These are phyloP conservation scores for Enchytraeus crypticus DNA, from an alignment of 2,888 invertebrate genomes.

Conservation along the genomic window DNA sequence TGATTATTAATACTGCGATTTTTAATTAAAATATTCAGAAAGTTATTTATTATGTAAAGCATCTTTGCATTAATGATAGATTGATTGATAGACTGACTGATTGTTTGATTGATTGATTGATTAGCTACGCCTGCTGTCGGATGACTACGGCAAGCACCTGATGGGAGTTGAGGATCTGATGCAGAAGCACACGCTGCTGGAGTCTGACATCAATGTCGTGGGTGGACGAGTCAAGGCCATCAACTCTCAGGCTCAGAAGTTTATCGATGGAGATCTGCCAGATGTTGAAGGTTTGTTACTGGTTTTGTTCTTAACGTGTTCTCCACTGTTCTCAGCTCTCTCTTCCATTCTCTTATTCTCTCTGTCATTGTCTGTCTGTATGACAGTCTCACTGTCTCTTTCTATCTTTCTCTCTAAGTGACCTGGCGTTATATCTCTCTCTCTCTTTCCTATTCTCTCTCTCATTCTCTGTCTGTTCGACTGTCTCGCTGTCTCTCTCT, in stretches of 20 bases:
- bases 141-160: conserved; percentile 96
- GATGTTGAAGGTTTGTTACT: conserved; percentile 49
- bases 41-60: no score
- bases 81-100: no score
- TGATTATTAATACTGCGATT: no score
- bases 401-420: neutral
- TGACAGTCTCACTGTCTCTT: neutral
- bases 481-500: neutral
- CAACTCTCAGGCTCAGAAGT: conserved; percentile 86
- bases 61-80: no score
- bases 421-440: neutral
- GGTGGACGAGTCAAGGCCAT: conserved; percentile 95
- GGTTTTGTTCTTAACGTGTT: neutral
- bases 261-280: conserved; percentile 66
- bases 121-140: conserved; percentile 71
- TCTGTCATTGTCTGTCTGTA: neutral
- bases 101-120: no score
- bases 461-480: neutral
- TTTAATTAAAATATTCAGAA: no score
- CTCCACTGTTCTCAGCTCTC: neutral
- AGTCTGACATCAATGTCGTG: conserved; percentile 95
- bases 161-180: conserved; percentile 99
- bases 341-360: neutral
- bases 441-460: neutral
- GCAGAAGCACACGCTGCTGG: conserved; percentile 93